These are phyloP conservation scores for Paramisgurnus dabryanus DNA, from an alignment of 2,113 vertebrate genomes.

Conservation along the genomic window DNA sequence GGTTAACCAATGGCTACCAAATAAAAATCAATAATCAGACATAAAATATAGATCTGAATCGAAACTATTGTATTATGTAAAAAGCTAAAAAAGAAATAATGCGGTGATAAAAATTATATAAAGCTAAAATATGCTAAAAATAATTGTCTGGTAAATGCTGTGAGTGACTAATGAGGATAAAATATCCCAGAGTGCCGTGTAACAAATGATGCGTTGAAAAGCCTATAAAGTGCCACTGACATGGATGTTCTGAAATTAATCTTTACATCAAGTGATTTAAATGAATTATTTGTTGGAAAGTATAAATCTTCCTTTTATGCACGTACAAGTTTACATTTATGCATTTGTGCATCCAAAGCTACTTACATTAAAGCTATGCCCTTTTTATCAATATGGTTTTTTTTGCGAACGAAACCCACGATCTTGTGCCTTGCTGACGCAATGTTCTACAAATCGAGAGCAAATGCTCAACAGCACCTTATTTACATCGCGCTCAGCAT, in stretches of 20 bases:
- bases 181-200: neutral
- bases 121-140: neutral
- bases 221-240: neutral
- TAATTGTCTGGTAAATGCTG: no score
- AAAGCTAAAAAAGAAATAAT: neutral
- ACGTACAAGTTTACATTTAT: neutral
- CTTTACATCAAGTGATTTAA: neutral
- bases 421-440: no score
- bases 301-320: neutral
- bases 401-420: no score
- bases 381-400: no score
- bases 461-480: neutral
- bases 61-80: neutral
- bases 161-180: no score
- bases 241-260: neutral
- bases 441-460: no score
- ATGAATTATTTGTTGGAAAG: neutral
- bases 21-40: no score
- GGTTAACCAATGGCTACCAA: neutral
- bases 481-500: conserved; percentile 7
- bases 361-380: no score
- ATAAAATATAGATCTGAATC: neutral
- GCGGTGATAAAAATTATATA: neutral
- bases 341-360: no score
- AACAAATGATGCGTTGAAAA: neutral